A percentile compares a stretch with the other conserved stretches of the same genome.
phyloP scores from a whole-genome alignment of 1,140 invertebrate genomes.

The Belonocnema kinseyi region DNA sequence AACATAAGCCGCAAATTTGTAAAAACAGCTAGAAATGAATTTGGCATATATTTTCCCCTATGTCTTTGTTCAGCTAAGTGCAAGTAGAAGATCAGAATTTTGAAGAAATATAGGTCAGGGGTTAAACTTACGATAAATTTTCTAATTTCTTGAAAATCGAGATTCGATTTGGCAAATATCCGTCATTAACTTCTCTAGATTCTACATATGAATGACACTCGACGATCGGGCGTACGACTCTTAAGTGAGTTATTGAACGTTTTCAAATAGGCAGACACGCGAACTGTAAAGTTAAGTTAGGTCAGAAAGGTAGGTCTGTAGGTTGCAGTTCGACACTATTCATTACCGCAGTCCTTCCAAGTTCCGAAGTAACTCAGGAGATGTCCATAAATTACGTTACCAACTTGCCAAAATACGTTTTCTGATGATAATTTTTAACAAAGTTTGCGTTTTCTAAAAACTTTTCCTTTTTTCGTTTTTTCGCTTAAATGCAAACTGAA shows the following conservation, averaged over 20 bases:
- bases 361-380: no score
- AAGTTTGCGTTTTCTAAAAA: no score
- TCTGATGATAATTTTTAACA: no score
- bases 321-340: background rate
- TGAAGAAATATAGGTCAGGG: background rate
- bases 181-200: background rate
- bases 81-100: no score
- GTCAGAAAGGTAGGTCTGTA: conserved; percentile 10
- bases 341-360: background rate
- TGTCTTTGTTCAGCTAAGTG: no score
- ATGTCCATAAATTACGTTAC: no score
- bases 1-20: no score
- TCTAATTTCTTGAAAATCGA: background rate
- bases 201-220: background rate
- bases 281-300: conserved; percentile 4
- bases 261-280: background rate
- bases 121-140: background rate
- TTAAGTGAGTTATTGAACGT: conserved; percentile 13
- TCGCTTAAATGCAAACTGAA: no score
- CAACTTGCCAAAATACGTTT: no score
- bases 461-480: no score
- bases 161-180: background rate
- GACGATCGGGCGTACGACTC: conserved; percentile 1
- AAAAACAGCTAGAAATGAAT: no score
- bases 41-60: no score